Percentiles rank a stretch among this genome's conserved stretches.
Conservation (phyloP, 1,140 invertebrate genomes). For the Pygmarrhopalites habei region DNA sequence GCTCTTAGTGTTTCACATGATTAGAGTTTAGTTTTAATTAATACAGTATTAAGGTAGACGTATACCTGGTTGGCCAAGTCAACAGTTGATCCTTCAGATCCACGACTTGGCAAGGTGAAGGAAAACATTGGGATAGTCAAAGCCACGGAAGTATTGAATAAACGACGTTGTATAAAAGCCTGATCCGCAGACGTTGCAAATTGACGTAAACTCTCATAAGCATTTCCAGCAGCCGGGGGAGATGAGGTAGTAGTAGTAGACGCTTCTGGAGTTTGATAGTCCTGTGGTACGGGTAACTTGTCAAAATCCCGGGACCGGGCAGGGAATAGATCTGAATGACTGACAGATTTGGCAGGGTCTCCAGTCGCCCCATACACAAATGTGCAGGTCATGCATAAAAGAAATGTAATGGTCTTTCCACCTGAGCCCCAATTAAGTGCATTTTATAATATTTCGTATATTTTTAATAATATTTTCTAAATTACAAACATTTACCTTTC, state of each 20-base stretch:
- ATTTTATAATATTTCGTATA: no score
- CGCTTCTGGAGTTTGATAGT: neutral
- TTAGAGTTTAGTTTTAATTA: no score
- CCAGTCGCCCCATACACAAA: neutral
- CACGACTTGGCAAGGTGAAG: slow-evolving; percentile 25
- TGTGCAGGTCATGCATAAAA: no score
- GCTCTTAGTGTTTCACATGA: no score
- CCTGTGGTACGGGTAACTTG: neutral
- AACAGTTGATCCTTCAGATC: slow-evolving; percentile 18
- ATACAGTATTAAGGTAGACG: no score
- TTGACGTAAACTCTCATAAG: neutral
- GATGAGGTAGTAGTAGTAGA: neutral
- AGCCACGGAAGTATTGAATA: slow-evolving; percentile 26
- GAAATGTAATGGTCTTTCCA: no score
- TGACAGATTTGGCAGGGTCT: neutral
- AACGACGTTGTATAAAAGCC: slow-evolving; percentile 7
- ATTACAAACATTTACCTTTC: no score
- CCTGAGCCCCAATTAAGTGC: no score
- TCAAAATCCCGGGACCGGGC: neutral
- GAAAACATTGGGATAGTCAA: slow-evolving; percentile 35
- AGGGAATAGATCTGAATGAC: neutral
- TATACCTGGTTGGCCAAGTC: slow-evolving; percentile 39
- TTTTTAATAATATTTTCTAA: no score
- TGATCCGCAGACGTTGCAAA: neutral
- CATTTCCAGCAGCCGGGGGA: neutral